These are phyloP conservation scores for Napeogenes inachia DNA, from an alignment of 2,888 invertebrate species.

Conservation along the genomic window DNA sequence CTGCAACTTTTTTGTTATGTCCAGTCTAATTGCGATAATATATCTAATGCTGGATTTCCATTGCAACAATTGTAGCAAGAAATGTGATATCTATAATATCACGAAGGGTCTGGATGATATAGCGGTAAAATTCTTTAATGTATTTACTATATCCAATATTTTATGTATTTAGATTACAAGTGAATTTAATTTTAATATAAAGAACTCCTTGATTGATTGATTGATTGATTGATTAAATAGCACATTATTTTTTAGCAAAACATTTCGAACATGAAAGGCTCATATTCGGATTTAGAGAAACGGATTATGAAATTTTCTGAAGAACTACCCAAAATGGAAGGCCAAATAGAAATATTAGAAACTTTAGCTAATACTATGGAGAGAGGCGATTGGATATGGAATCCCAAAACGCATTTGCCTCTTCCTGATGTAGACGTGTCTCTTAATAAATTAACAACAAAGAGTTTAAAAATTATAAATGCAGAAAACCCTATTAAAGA, in stretches of 20 bases:
- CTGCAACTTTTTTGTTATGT: conserved; percentile 47
- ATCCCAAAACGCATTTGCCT: conserved; percentile 38
- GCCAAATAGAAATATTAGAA: conserved; percentile 58
- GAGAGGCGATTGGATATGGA: conserved; percentile 40
- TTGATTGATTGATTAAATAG: neutral
- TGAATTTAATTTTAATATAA: too few species aligned
- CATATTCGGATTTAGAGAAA: conserved; percentile 51
- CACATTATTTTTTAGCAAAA: conserved; percentile 49
- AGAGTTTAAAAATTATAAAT: conserved; percentile 26
- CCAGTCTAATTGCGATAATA: conserved; percentile 46
- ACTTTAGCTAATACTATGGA: conserved; percentile 47
- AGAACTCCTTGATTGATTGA: too few species aligned
- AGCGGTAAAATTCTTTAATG: conserved; percentile 41
- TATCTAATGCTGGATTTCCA: conserved; percentile 58
- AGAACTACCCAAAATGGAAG: conserved; percentile 60
- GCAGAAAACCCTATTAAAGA: neutral
- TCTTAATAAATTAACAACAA: conserved; percentile 34
- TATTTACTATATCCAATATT: too few species aligned
- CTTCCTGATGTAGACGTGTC: conserved; percentile 46
- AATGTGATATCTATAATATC: conserved; percentile 44
- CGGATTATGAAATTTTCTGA: conserved; percentile 49
- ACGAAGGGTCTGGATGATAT: conserved; percentile 53
- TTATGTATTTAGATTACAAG: too few species aligned
- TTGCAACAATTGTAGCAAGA: conserved; percentile 45
- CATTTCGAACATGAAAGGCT: conserved; percentile 45